phyloP scores from a whole-genome alignment of 2,797 vertebrate species.

The Pangasius djambal region DNA sequence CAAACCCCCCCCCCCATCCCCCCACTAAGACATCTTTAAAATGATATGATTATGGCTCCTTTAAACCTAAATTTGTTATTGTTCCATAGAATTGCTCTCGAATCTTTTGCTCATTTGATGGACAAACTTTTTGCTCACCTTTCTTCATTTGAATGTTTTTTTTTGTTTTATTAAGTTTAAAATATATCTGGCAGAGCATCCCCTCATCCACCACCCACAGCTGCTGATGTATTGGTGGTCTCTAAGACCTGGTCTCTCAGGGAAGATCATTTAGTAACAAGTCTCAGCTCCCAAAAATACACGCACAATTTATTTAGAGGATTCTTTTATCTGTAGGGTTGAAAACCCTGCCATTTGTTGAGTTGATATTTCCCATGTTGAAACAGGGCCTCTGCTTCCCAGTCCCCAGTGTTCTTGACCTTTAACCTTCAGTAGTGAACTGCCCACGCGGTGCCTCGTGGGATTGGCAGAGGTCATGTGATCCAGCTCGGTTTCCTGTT shows the following conservation, averaged over 20 bases:
- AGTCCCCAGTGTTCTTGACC: constrained; percentile 32
- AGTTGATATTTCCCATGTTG: constrained; percentile 40
- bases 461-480: constrained; percentile 49
- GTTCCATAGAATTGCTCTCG: not conserved
- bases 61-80: not conserved
- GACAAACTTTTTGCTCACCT: not conserved
- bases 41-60: not conserved
- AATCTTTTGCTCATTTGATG: not conserved
- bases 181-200: not conserved
- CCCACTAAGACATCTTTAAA: not conserved
- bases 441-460: constrained; percentile 22
- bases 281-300: not conserved
- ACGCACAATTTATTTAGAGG: not conserved
- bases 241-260: not conserved
- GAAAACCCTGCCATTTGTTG: constrained; percentile 17
- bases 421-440: constrained; percentile 31
- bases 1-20: no score
- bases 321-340: not conserved
- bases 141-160: not conserved
- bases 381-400: constrained; percentile 25
- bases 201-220: not conserved
- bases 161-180: no score
- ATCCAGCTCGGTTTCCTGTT: constrained; percentile 22
- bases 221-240: constrained; percentile 19
- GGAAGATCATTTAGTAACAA: not conserved